Evolutionary conservation across 2,113 vertebrate genomes (phyloP).

Genomic region (Acanthochromis polyacanthus): DNA sequence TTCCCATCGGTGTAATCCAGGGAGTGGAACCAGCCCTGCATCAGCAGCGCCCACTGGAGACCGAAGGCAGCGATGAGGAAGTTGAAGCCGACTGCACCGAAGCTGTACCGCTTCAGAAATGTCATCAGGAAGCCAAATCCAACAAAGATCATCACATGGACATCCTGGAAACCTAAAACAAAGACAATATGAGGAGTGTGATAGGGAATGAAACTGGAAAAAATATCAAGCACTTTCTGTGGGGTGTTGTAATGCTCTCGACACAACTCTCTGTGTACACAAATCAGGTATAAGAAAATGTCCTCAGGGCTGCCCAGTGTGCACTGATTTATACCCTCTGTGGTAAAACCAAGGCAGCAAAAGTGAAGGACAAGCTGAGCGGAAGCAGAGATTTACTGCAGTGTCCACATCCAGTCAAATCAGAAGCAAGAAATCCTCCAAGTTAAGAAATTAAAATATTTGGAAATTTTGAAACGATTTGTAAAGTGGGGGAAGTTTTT

Average conservation of each 20-base stretch:
- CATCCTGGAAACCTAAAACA: slow-evolving; percentile 94
- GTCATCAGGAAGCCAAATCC: slow-evolving; percentile 99
- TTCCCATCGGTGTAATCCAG: slow-evolving; percentile 82
- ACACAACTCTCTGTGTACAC: no score
- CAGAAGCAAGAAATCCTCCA: no score
- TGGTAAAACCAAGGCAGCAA: not conserved
- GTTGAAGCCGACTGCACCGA: slow-evolving; percentile 94
- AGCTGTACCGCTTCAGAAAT: slow-evolving; percentile 95
- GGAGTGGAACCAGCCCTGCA: slow-evolving; percentile 96
- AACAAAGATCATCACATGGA: slow-evolving; percentile 98
- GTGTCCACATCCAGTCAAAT: not conserved
- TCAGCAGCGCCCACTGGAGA: slow-evolving; percentile 95
- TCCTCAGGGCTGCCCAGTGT: not conserved
- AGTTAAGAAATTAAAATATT: not conserved
- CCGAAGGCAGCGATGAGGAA: slow-evolving; percentile 96
- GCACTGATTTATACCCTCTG: not conserved
- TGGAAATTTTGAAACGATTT: not conserved
- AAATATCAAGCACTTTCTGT: not conserved
- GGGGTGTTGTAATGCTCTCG: no score
- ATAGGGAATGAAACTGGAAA: not conserved
- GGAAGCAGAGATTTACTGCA: not conserved
- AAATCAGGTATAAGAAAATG: no score
- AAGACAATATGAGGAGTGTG: not conserved
- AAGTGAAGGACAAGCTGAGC: not conserved
- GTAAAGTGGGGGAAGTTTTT: no score